Percentiles rank a stretch among this genome's conserved stretches.
These are phyloP conservation scores for Microtus agrestis DNA, from an alignment of 2,797 vertebrate species.

Conservation along the genomic window DNA sequence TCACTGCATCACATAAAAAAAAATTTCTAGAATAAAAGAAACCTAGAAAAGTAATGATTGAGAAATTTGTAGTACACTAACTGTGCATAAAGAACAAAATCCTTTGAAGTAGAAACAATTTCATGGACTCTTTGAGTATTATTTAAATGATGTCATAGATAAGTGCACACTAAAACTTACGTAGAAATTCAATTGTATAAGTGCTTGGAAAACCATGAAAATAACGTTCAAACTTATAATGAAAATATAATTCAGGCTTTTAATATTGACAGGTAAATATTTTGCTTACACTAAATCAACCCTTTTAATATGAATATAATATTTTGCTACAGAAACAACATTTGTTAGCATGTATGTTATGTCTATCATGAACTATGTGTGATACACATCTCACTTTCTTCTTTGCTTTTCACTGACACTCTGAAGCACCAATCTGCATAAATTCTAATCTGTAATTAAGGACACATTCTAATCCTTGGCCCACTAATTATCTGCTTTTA, in stretches of 20 bases:
- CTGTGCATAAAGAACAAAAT: background rate
- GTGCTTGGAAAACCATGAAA: background rate
- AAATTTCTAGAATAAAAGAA: slow-evolving; percentile 35
- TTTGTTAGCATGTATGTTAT: background rate
- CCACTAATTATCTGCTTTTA: background rate
- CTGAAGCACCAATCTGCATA: background rate
- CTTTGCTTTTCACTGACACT: background rate
- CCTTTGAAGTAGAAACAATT: background rate
- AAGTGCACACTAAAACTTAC: slow-evolving; percentile 1
- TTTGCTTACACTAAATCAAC: slow-evolving; percentile 39
- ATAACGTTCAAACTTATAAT: slow-evolving; percentile 22
- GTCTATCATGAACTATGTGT: background rate
- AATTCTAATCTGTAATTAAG: background rate
- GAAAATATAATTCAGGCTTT: background rate
- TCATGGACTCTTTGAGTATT: background rate
- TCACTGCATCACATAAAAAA: background rate
- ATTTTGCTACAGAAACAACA: background rate
- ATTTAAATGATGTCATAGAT: background rate
- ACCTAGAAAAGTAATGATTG: background rate
- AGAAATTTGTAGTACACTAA: background rate
- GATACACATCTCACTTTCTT: background rate
- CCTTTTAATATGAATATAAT: background rate
- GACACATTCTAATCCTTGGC: background rate
- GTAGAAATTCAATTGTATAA: background rate
- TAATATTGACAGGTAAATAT: background rate